Conservation (phyloP, 1,140 invertebrate genomes). For the Bombus cullumanus region DNA sequence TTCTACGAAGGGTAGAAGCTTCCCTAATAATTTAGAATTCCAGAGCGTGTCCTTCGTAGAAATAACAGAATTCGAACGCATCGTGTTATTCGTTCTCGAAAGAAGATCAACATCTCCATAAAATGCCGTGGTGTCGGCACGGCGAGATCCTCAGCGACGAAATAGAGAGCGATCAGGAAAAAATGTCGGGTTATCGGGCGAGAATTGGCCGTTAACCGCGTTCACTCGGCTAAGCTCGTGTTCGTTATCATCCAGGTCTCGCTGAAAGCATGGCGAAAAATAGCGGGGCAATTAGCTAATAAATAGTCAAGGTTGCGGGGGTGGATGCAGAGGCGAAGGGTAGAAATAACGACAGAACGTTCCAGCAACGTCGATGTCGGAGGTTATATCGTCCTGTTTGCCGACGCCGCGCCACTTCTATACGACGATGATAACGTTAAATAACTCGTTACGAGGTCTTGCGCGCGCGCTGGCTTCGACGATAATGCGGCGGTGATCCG, state of each 20-base stretch:
- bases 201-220: constrained; percentile 57
- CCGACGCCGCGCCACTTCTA: constrained; percentile 23
- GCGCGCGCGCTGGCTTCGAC: constrained; percentile 3
- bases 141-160: not conserved
- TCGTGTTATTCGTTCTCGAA: not conserved
- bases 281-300: constrained; percentile 67
- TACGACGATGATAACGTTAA: constrained; percentile 54
- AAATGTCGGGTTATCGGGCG: constrained; percentile 50
- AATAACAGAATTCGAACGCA: not conserved
- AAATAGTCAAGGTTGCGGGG: constrained; percentile 37
- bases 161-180: constrained; percentile 29
- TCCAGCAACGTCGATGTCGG: not conserved
- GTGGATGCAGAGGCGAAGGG: not conserved
- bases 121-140: not conserved
- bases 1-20: not conserved
- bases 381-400: constrained; percentile 37
- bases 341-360: not conserved
- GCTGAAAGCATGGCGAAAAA: constrained; percentile 70
- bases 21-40: not conserved
- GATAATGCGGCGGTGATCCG: constrained; percentile 44
- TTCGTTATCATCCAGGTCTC: constrained; percentile 59
- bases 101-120: not conserved
- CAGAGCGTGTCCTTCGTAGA: not conserved
- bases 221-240: constrained; percentile 17
- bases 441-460: constrained; percentile 51